These are phyloP conservation scores for Galago senegalensis DNA, from an alignment of 2,797 vertebrate genomes.

Conservation along the genomic window DNA sequence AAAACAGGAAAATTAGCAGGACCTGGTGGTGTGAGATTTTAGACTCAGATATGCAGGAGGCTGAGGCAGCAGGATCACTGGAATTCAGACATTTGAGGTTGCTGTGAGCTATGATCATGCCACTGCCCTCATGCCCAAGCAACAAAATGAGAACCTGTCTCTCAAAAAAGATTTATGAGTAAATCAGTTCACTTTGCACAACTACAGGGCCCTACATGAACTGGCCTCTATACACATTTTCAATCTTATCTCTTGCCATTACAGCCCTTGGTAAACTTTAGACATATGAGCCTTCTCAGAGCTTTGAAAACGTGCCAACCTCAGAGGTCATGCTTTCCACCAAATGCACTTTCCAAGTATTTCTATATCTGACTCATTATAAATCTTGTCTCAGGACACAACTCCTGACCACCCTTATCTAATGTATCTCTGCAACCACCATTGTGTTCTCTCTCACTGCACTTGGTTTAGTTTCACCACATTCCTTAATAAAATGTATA, in stretches of 20 bases:
- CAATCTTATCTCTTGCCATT: neutral
- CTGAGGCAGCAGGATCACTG: neutral
- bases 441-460: neutral
- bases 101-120: neutral
- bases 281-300: neutral
- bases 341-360: neutral
- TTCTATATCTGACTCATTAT: neutral
- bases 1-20: neutral
- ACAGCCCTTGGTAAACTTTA: neutral
- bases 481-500: neutral
- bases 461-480: neutral
- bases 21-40: neutral
- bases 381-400: neutral
- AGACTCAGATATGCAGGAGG: neutral
- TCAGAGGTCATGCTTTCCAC: neutral
- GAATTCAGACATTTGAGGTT: neutral
- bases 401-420: neutral
- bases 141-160: neutral
- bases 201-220: neutral
- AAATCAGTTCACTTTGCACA: neutral
- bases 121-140: neutral
- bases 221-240: neutral
- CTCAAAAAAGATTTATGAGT: neutral
- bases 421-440: neutral
- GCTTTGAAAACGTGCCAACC: neutral